phyloP scores from a whole-genome alignment of 2,113 vertebrate species.

The Paratilapia polleni region DNA sequence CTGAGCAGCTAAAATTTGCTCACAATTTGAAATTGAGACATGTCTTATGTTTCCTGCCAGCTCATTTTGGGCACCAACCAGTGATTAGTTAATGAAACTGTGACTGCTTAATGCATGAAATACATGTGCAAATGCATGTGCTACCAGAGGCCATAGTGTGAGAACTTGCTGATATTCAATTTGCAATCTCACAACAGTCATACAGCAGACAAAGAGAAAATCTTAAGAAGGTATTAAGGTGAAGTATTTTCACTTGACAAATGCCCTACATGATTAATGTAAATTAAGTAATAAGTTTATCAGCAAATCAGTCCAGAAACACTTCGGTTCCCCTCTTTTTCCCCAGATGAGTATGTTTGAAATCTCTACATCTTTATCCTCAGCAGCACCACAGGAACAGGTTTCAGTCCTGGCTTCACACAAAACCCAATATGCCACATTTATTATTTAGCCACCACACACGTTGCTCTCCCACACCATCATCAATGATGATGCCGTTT shows the following conservation, averaged over 20 bases:
- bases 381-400: constrained; percentile 61
- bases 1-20: background rate
- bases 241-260: background rate
- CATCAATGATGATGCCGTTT: constrained; percentile 59
- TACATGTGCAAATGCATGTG: background rate
- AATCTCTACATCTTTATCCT: constrained; percentile 38
- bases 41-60: background rate
- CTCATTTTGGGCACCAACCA: background rate
- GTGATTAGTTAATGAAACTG: background rate
- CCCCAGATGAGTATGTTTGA: constrained; percentile 25
- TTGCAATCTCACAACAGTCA: background rate
- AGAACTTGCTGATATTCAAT: background rate
- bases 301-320: background rate
- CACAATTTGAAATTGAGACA: background rate
- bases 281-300: constrained; percentile 7
- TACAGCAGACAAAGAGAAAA: background rate
- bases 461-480: constrained; percentile 72
- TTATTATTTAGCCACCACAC: constrained; percentile 85
- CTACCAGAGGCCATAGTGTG: background rate
- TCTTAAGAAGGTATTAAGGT: background rate
- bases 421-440: constrained; percentile 82
- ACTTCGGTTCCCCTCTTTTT: constrained; percentile 8
- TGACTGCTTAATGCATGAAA: background rate
- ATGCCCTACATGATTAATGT: background rate
- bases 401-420: constrained; percentile 73